Evolutionary conservation across 2,113 vertebrate species (phyloP), one percentile per base, ranked within the genome.

Genomic region (Sprattus sprattus): DNA sequence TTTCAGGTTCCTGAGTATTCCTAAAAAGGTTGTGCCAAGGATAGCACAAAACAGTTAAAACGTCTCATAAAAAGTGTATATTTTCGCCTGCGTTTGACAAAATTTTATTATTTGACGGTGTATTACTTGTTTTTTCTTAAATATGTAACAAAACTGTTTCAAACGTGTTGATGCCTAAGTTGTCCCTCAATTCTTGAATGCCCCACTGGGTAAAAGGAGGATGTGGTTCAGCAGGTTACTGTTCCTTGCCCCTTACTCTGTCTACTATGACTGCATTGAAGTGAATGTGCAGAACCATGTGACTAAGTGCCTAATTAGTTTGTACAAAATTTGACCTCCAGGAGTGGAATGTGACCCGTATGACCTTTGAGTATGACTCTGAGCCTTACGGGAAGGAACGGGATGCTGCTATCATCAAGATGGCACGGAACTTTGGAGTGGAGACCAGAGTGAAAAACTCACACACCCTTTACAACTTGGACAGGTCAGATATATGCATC

Each of bases 281-380:
- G 71, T 78, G 71, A 11, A 32, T 5, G 39, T 78, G 32, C 71
- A 6, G 13, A 16, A 78, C 71, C 71, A 39, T 78, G 71, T 78
- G 71, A 78, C 25, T 32, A 11, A 75, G 67, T 75, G 45, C 6
- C 50, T 39, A 6, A 83, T 54, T 60, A 45, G 1, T 28, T 10
- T 2, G 45, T 75, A 11, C 44, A 75, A 46, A 47, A 46, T 71
- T 54, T 10, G 25, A 18, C 52, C 85, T 80, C 6, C 90, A 97
- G 96, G 95, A 96, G 89, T 97, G 95, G 96, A 93, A 94, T 46
- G 94, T 96, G 86, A 96, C 95, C 81, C 95, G 94, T 83, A 90
- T 97, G 84, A 96, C 96, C 45, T 97, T 97, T 3, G 96, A 97
- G 85, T 96, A 96, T 0, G 96, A 97, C 90, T 96, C 96, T 0